These are phyloP conservation scores for Xanthia icteritia DNA, from an alignment of 2,888 invertebrate species.

Conservation along the genomic window DNA sequence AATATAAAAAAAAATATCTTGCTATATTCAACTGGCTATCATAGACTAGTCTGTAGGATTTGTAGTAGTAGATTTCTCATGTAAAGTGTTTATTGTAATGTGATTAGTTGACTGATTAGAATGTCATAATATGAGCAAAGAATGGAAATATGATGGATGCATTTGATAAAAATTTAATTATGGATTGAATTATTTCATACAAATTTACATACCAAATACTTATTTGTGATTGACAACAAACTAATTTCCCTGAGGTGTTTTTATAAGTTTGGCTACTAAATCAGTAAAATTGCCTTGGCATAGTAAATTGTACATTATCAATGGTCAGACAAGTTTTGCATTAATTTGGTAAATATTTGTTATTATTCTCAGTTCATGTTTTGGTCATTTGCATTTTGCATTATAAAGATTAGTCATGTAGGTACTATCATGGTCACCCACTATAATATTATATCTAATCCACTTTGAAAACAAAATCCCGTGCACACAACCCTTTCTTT, in stretches of 20 bases:
- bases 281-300: not conserved
- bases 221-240: not conserved
- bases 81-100: not conserved
- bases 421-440: too few species aligned
- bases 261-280: not conserved
- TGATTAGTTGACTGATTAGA: not conserved
- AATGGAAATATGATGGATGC: constrained; percentile 1
- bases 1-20: not conserved
- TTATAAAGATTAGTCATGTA: not conserved
- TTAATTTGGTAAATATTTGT: not conserved
- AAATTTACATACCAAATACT: not conserved
- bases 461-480: too few species aligned
- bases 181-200: not conserved
- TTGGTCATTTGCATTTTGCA: not conserved
- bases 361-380: constrained; percentile 1
- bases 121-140: not conserved
- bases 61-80: not conserved
- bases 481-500: too few species aligned
- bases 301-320: not conserved
- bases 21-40: not conserved
- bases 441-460: too few species aligned
- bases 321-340: not conserved
- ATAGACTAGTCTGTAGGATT: not conserved
- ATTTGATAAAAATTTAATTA: not conserved
- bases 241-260: not conserved